Conservation (phyloP, 2,797 vertebrate genomes). For the Parambassis ranga region DNA sequence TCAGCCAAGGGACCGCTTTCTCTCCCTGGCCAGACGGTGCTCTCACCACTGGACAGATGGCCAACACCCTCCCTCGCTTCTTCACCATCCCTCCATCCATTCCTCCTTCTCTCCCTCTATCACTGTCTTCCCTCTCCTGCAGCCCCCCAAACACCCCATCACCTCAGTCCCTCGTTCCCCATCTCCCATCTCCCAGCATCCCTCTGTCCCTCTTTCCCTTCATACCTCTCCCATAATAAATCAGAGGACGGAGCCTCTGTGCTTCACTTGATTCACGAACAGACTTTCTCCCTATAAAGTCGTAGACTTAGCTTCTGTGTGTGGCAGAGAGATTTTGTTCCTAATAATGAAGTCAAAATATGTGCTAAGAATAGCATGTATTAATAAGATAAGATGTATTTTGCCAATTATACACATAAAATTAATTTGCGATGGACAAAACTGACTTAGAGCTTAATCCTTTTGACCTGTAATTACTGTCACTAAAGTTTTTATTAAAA, state of each 20-base stretch:
- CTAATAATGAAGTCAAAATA: background rate
- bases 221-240: constrained; percentile 53
- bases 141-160: constrained; percentile 56
- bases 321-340: too few relatives aligned
- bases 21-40: constrained; percentile 81
- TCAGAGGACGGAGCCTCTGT: constrained; percentile 18
- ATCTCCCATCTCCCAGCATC: constrained; percentile 58
- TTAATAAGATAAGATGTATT: background rate
- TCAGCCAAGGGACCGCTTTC: constrained; percentile 69
- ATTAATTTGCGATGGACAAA: background rate
- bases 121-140: constrained; percentile 49
- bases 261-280: background rate
- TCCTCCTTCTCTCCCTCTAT: constrained; percentile 54
- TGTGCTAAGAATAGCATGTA: background rate
- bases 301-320: background rate
- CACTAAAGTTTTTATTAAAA: constrained; percentile 12
- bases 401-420: background rate
- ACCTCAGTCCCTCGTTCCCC: constrained; percentile 65
- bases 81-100: constrained; percentile 55
- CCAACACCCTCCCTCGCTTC: constrained; percentile 72
- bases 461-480: constrained; percentile 5
- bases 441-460: background rate
- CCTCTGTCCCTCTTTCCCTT: constrained; percentile 39
- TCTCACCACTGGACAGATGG: constrained; percentile 86
- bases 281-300: background rate